Evolutionary conservation across 2,888 invertebrate genomes (phyloP).

Genomic region (Eupithecia tripunctaria): DNA sequence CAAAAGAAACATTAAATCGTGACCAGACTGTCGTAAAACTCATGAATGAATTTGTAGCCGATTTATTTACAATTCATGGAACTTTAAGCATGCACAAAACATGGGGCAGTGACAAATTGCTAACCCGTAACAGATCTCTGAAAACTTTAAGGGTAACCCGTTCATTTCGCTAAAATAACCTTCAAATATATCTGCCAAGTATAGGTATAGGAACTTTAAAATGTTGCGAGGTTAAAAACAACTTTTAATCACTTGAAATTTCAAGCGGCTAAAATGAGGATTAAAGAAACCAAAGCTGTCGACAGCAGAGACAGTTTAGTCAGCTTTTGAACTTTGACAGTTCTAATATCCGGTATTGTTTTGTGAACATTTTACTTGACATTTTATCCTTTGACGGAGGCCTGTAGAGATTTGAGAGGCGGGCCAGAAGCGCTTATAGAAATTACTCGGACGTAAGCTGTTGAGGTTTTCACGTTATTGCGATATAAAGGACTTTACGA

Average conservation of each 20-base stretch:
- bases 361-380: conserved; percentile 53
- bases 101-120: neutral
- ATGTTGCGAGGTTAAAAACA: conserved; percentile 7
- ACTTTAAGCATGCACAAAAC: conserved; percentile 9
- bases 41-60: neutral
- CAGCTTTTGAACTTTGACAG: conserved; percentile 56
- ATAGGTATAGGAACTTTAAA: conserved; percentile 5
- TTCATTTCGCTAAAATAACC: conserved; percentile 4
- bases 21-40: neutral
- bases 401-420: conserved; percentile 16
- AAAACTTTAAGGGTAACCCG: conserved; percentile 30
- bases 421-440: conserved; percentile 3
- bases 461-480: neutral
- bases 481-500: neutral
- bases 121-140: conserved; percentile 20
- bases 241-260: conserved; percentile 18
- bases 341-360: conserved; percentile 63
- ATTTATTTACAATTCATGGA: neutral
- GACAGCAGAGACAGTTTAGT: conserved; percentile 34
- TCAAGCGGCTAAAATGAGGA: conserved; percentile 17
- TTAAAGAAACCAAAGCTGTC: conserved; percentile 38
- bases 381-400: conserved; percentile 44
- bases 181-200: conserved; percentile 4
- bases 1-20: neutral
- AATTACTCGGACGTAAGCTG: conserved; percentile 4